A percentile compares a stretch with the other conserved stretches of the same genome.
These are phyloP conservation scores for Drosophila leonis DNA, from an alignment of 2,888 invertebrate species.

Conservation along the genomic window DNA sequence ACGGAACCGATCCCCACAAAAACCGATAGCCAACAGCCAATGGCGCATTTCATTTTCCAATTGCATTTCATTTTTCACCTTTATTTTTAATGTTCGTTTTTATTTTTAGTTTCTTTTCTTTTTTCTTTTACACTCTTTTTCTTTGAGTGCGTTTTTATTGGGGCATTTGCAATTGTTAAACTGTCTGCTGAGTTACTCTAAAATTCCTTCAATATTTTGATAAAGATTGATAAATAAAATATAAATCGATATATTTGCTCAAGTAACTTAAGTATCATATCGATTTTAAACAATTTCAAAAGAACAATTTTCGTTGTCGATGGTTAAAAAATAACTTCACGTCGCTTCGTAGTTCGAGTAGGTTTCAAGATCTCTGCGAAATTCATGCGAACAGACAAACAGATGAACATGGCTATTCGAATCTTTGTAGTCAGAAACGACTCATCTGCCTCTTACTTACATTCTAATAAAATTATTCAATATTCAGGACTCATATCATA, in stretches of 20 bases:
- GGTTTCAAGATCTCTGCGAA: not conserved
- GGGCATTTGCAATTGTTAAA: constrained; percentile 2
- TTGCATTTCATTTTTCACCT: constrained; percentile 44
- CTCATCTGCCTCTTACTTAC: not conserved
- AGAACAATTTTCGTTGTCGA: not conserved
- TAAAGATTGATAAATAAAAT: no score
- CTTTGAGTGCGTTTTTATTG: constrained; percentile 11
- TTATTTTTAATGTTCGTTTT: not conserved
- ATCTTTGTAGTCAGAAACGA: not conserved
- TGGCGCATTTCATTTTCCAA: constrained; percentile 75
- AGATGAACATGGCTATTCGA: not conserved
- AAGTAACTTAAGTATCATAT: no score
- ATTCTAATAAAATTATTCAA: not conserved
- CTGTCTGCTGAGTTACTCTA: not conserved
- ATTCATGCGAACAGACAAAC: not conserved
- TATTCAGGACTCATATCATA: not conserved
- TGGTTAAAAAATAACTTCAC: no score
- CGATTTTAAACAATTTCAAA: no score
- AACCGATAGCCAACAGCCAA: constrained; percentile 36
- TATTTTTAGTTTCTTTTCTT: not conserved
- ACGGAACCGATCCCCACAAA: constrained; percentile 34
- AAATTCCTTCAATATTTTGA: no score
- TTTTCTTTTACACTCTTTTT: constrained; percentile 21
- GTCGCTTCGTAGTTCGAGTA: no score
- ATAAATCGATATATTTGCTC: no score